Base-by-base conservation (phyloP, 1,140 invertebrate species). In the Chrysomallon squamiferum region DNA sequence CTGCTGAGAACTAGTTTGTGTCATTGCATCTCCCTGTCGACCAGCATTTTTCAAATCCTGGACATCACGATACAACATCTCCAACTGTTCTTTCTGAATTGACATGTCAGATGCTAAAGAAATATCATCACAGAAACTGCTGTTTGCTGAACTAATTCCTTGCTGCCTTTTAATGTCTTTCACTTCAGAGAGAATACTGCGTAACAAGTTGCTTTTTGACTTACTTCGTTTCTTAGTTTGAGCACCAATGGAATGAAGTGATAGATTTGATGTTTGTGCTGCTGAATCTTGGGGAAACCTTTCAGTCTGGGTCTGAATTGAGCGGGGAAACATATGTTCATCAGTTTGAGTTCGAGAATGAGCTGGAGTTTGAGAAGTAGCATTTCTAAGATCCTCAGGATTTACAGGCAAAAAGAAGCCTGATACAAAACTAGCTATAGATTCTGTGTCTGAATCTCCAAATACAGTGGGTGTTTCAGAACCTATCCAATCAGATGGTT, bases 301-400 rank as follows among this genome's bases (percentile, higher is more conserved):
- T 22, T 67, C 69, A 11, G 78, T 78, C 45, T 81, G 79, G 0
- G 77, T 75, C 41, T 73, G 69, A 22, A 66, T 68, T 63, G 41
- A 59, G 67, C 3, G 65, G 65, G 49, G 59, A 56, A 59, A 72
- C 72, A 65, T 69, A 65, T 18, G 68, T 50, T 69, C 70, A 4
- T 72, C 66, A 18, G 82, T 84, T 66, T 84, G 82, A 7, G 78
- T 80, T 41, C 73, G 68, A 18, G 73, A 74, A 68, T 79, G 71
- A 9, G 78, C 76, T 9, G 76, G 78, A 20, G 82, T 84, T 58
- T 84, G 82, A 6, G 73, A 77, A 18, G 66, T 68, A 15, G 68
- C 73, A 68, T 81, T 70, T 29, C 72, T 62, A 9, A 77, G 64
- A 54, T 75, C 74, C 41, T 76, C 72, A 11, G 77, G 78, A 68